A percentile compares a stretch with the other conserved stretches of the same genome.
Evolutionary conservation across 2,797 vertebrate species (phyloP).

Genomic region (Cryptoprocta ferox): DNA sequence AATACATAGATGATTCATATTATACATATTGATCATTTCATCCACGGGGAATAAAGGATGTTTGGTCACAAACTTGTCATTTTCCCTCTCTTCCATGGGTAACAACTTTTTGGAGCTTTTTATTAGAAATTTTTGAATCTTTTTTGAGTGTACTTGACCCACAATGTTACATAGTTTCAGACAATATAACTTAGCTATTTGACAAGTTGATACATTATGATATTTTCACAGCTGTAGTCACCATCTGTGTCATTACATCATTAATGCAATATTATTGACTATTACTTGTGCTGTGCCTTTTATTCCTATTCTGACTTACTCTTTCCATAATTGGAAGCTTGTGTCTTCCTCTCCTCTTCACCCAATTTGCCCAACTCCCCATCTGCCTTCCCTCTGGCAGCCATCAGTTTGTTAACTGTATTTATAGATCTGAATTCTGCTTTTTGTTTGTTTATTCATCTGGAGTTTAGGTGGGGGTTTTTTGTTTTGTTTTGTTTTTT

Average conservation of each 20-base stretch:
- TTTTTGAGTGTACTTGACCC: background rate
- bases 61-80: background rate
- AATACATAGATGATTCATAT: background rate
- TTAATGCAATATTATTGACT: background rate
- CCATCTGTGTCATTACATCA: background rate
- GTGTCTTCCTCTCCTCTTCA: background rate
- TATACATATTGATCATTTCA: background rate
- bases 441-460: background rate
- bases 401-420: background rate
- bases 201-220: background rate
- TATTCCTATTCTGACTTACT: background rate
- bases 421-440: background rate
- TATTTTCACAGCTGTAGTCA: background rate
- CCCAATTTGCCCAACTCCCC: background rate
- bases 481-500: too few relatives aligned
- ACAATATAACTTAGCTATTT: background rate
- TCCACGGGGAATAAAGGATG: background rate
- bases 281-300: background rate
- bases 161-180: background rate
- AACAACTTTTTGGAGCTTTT: background rate
- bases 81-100: background rate
- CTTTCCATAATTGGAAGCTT: background rate
- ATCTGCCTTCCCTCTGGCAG: background rate
- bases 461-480: background rate
- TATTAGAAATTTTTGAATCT: background rate